These are phyloP conservation scores for Cynopterus sphinx DNA, from an alignment of 2,797 vertebrate genomes.

Conservation along the genomic window DNA sequence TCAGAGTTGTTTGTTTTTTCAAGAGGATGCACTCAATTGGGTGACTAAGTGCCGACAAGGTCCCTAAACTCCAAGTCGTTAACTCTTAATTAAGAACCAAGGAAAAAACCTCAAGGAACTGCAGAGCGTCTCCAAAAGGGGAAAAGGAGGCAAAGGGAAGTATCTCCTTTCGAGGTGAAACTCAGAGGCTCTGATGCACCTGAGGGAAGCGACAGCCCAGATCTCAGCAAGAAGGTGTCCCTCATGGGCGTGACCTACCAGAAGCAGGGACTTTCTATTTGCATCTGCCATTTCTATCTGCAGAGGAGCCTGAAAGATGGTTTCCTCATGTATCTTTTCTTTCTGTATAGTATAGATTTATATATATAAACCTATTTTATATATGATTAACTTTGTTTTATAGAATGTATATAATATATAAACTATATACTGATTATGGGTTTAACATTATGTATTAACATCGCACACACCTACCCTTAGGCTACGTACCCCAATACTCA, in stretches of 20 bases:
- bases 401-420: not conserved
- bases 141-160: not conserved
- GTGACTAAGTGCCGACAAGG: conserved; percentile 80
- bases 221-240: not conserved
- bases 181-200: not conserved
- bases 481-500: not conserved
- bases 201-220: not conserved
- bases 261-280: not conserved
- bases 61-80: conserved; percentile 80
- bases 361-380: not conserved
- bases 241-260: not conserved
- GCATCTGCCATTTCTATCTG: not conserved
- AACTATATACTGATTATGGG: not conserved
- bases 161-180: not conserved
- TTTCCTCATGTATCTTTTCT: not conserved
- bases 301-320: not conserved
- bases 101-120: conserved; percentile 81
- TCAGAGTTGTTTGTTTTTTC: conserved; percentile 80
- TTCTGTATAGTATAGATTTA: not conserved
- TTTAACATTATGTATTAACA: not conserved
- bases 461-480: not conserved
- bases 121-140: conserved; percentile 51
- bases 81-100: conserved; percentile 82
- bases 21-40: conserved; percentile 79
- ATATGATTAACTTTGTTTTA: not conserved